phyloP scores from a whole-genome alignment of 2,113 vertebrate genomes.

The Burhinus oedicnemus region DNA sequence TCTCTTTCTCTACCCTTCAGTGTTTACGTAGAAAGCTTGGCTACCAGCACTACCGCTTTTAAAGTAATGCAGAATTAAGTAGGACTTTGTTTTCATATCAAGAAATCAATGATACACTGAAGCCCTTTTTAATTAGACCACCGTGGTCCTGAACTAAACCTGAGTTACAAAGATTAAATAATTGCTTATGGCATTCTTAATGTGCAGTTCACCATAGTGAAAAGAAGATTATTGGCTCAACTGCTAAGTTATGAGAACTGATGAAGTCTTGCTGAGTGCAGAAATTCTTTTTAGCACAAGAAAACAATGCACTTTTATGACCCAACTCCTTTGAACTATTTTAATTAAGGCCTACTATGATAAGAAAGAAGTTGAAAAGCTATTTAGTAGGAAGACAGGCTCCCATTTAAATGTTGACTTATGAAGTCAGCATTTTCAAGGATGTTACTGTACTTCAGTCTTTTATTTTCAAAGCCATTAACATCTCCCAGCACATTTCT shows the following conservation, averaged over 20 bases:
- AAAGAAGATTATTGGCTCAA: constrained; percentile 52
- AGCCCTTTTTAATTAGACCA: constrained; percentile 50
- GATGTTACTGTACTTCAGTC: not conserved
- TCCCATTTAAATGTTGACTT: constrained; percentile 36
- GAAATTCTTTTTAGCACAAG: constrained; percentile 36
- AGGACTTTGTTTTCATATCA: constrained; percentile 23
- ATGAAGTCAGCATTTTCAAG: constrained; percentile 32
- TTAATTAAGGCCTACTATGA: constrained; percentile 71
- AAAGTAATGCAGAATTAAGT: not conserved
- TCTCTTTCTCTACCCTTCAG: not conserved
- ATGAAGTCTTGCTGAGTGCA: constrained; percentile 38
- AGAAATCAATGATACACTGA: constrained; percentile 63
- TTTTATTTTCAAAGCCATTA: constrained; percentile 31
- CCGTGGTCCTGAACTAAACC: constrained; percentile 22
- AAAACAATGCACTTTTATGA: constrained; percentile 43
- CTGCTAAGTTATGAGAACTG: constrained; percentile 39
- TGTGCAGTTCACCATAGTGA: constrained; percentile 4
- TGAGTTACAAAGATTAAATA: constrained; percentile 55
- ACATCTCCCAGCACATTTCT: not conserved
- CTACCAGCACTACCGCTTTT: not conserved
- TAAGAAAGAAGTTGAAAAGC: constrained; percentile 45
- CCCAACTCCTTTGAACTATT: constrained; percentile 52
- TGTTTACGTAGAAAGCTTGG: not conserved
- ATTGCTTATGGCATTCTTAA: constrained; percentile 17
- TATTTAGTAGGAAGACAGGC: not conserved